phyloP scores from a whole-genome alignment of 1,140 invertebrate species.

The Drepana arcuata region DNA sequence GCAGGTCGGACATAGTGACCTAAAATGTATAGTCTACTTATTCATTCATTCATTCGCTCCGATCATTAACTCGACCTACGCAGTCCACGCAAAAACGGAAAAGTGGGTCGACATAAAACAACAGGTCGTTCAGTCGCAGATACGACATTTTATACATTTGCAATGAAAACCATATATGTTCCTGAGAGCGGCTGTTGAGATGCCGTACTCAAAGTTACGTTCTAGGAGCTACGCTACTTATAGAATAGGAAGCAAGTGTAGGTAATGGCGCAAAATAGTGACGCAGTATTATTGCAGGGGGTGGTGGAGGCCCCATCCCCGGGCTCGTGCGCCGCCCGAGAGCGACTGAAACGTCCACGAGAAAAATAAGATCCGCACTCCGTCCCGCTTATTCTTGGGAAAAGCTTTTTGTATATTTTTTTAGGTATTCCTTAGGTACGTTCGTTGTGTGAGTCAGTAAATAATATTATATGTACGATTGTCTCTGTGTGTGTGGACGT shows the following conservation, averaged over 20 bases:
- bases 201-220: no score
- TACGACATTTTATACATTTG: no score
- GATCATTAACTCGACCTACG: no score
- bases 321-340: constrained; percentile 25
- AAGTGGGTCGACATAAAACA: no score
- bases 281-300: constrained; percentile 71
- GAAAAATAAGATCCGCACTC: constrained; percentile 68
- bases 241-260: constrained; percentile 70
- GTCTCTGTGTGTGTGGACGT: not conserved
- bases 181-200: no score
- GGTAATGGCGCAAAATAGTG: constrained; percentile 72
- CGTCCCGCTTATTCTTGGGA: constrained; percentile 66
- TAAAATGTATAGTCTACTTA: no score
- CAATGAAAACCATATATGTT: no score
- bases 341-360: constrained; percentile 67
- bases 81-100: no score
- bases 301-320: constrained; percentile 35
- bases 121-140: no score
- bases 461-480: constrained; percentile 25
- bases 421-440: constrained; percentile 38
- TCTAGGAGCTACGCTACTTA: constrained; percentile 49
- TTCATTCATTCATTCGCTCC: no score
- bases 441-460: constrained; percentile 38
- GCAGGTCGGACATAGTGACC: no score
- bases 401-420: constrained; percentile 65